These are phyloP conservation scores for Chascanopsetta lugubris DNA, from an alignment of 2,113 vertebrate genomes.

Conservation along the genomic window DNA sequence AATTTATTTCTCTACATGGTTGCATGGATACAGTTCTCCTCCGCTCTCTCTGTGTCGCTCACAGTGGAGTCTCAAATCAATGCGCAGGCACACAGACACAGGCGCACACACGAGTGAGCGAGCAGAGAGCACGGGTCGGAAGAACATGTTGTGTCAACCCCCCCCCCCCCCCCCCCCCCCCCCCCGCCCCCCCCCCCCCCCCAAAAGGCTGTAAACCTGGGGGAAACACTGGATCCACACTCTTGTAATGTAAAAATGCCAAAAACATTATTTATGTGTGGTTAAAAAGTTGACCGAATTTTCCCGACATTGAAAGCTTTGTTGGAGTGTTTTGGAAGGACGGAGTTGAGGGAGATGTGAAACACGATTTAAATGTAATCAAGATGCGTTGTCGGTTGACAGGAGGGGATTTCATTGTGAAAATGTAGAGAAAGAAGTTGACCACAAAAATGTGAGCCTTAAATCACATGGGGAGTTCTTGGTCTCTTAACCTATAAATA, in stretches of 20 bases:
- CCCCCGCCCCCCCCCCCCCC: no score
- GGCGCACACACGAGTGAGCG: no score
- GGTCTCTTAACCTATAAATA: background rate
- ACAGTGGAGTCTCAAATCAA: no score
- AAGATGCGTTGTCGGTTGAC: constrained; percentile 57
- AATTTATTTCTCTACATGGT: no score
- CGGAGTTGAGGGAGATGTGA: constrained; percentile 18
- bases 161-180: no score
- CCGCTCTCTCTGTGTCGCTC: no score
- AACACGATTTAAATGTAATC: constrained; percentile 66
- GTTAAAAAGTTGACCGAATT: constrained; percentile 52
- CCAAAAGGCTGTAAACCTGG: no score
- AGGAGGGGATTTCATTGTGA: constrained; percentile 55
- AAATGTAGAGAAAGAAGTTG: constrained; percentile 45
- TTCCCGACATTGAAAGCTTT: constrained; percentile 28
- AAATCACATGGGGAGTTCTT: constrained; percentile 26
- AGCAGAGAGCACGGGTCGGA: no score
- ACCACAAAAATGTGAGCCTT: constrained; percentile 49
- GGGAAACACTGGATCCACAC: no score
- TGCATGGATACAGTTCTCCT: no score
- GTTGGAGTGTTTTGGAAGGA: constrained; percentile 43
- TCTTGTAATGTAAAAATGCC: constrained; percentile 17
- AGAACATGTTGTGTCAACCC: no score
- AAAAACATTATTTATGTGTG: constrained; percentile 54
- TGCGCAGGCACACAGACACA: no score